phyloP scores from a whole-genome alignment of 1,140 invertebrate species.

The Drosophila kohkoa region DNA sequence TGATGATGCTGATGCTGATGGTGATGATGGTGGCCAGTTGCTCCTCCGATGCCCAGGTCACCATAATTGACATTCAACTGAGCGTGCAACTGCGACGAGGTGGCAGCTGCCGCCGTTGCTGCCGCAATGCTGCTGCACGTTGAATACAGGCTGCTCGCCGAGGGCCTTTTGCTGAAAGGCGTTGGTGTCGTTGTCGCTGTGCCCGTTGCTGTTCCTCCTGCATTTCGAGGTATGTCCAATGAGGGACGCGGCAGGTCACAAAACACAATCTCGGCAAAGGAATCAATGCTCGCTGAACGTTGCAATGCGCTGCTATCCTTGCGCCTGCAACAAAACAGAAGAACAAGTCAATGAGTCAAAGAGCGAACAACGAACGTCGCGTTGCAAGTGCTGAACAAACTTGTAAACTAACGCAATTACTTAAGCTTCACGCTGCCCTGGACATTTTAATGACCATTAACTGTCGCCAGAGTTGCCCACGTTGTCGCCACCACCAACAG shows the following conservation, averaged over 20 bases:
- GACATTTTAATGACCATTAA: slow-evolving; percentile 75
- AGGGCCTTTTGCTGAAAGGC: slow-evolving; percentile 84
- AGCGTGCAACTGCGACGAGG: slow-evolving; percentile 60
- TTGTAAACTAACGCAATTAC: slow-evolving; percentile 76
- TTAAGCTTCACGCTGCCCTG: slow-evolving; percentile 63
- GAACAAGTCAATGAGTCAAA: slow-evolving; percentile 19
- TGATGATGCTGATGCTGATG: slow-evolving; percentile 20
- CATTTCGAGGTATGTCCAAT: slow-evolving; percentile 63
- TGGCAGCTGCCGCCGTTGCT: slow-evolving; percentile 71
- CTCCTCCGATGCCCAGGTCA: slow-evolving; percentile 61
- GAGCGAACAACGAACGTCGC: slow-evolving; percentile 4
- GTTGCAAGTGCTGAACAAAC: slow-evolving; percentile 54
- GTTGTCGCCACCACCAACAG: background rate
- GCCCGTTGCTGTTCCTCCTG: background rate
- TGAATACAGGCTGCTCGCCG: slow-evolving; percentile 85
- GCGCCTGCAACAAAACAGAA: slow-evolving; percentile 84
- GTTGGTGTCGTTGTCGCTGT: slow-evolving; percentile 47
- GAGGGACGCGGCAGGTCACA: slow-evolving; percentile 79
- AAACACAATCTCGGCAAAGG: slow-evolving; percentile 89
- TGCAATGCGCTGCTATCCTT: slow-evolving; percentile 87
- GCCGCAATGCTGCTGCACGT: slow-evolving; percentile 83
- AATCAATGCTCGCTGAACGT: slow-evolving; percentile 93
- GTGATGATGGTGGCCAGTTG: slow-evolving; percentile 56
- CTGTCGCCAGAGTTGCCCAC: slow-evolving; percentile 44
- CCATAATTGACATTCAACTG: slow-evolving; percentile 84